A percentile compares a stretch with the other conserved stretches of the same genome.
These are phyloP conservation scores for Diabrotica undecimpunctata DNA, from an alignment of 1,140 invertebrate genomes.

Conservation along the genomic window DNA sequence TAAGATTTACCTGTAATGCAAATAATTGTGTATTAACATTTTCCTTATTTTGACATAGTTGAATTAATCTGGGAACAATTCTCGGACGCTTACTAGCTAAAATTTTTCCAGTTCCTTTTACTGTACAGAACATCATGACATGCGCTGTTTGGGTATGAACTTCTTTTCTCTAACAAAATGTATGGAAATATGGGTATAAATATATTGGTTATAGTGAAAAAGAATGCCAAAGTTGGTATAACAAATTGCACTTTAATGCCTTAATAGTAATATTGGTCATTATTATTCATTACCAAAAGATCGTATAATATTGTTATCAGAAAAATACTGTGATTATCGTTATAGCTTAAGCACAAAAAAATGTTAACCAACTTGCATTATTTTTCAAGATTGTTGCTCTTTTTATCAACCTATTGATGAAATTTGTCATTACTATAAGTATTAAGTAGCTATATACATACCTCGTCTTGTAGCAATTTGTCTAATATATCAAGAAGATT, in stretches of 20 bases:
- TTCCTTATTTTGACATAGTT: slow-evolving; percentile 30
- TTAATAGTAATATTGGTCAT: too few relatives aligned
- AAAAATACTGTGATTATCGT: too few relatives aligned
- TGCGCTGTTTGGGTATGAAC: slow-evolving; percentile 35
- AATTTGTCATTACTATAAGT: too few relatives aligned
- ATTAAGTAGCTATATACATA: slow-evolving; percentile 6
- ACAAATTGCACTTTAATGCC: too few relatives aligned
- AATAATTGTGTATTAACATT: slow-evolving; percentile 35
- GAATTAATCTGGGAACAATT: slow-evolving; percentile 33
- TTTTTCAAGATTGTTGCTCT: too few relatives aligned
- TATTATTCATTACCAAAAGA: too few relatives aligned
- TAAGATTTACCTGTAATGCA: slow-evolving; percentile 34
- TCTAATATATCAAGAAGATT: slow-evolving; percentile 33
- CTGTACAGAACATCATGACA: slow-evolving; percentile 40
- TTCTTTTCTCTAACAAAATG: slow-evolving; percentile 27
- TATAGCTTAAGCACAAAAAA: too few relatives aligned
- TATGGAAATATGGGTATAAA: background rate
- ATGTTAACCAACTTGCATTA: too few relatives aligned
- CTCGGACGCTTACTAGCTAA: slow-evolving; percentile 31
- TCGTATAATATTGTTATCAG: too few relatives aligned
- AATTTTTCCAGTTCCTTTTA: slow-evolving; percentile 36
- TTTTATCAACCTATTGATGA: too few relatives aligned
- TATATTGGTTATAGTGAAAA: slow-evolving; percentile 4
- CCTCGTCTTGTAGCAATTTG: slow-evolving; percentile 34
- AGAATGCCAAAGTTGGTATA: too few relatives aligned